Percentiles rank a stretch among this genome's conserved stretches.
These are phyloP conservation scores for Caenorhabditis remanei DNA, from an alignment of 1,140 invertebrate genomes.

Conservation along the genomic window DNA sequence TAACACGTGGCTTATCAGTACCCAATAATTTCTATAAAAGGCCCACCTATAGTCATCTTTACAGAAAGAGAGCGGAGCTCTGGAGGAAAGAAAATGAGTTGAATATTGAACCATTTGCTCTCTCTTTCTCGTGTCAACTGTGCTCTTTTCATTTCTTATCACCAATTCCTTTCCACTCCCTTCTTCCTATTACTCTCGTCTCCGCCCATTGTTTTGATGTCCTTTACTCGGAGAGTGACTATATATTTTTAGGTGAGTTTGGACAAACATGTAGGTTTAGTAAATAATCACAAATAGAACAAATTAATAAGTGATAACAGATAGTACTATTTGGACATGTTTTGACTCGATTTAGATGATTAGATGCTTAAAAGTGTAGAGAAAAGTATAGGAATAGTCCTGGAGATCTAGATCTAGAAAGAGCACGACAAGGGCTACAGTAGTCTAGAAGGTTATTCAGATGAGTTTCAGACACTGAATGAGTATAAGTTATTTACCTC, in stretches of 20 bases:
- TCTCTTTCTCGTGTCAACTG: not conserved
- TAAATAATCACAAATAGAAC: too few species aligned
- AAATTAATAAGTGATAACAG: too few species aligned
- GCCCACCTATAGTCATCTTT: conserved; percentile 1
- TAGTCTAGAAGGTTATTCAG: too few species aligned
- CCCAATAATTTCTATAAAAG: not conserved
- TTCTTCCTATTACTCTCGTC: not conserved
- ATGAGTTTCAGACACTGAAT: too few species aligned
- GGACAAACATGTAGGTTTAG: not conserved
- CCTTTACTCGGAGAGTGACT: not conserved
- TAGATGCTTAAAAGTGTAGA: too few species aligned
- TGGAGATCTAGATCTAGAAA: too few species aligned
- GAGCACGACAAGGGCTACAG: too few species aligned
- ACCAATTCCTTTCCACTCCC: too few species aligned
- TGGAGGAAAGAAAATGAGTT: not conserved
- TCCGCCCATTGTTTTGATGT: conserved; percentile 29
- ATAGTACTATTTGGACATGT: too few species aligned
- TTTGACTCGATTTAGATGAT: too few species aligned
- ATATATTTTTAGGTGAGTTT: conserved; percentile 1
- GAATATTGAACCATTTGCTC: conserved; percentile 45
- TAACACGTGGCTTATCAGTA: conserved; percentile 46
- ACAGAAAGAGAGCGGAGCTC: not conserved
- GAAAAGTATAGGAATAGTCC: too few species aligned
- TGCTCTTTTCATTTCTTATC: conserved; percentile 16
- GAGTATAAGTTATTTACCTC: too few species aligned